phyloP scores from a whole-genome alignment of 2,888 invertebrate genomes.

The Ormia ochracea region DNA sequence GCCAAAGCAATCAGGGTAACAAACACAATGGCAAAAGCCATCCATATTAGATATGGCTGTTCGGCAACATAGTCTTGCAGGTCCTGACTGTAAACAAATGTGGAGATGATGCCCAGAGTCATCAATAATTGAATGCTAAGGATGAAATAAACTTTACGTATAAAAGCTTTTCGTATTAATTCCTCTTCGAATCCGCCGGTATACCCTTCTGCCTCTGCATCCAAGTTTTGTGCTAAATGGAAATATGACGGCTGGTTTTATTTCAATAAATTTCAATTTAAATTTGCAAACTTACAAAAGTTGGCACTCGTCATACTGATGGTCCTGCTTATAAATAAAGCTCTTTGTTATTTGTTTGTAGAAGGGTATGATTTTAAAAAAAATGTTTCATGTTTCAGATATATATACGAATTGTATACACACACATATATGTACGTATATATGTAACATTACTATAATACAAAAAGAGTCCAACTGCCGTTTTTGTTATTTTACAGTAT shows the following conservation, averaged over 20 bases:
- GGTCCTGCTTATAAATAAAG: not conserved
- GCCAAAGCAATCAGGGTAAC: constrained; percentile 81
- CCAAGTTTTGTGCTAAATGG: not conserved
- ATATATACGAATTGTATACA: no score
- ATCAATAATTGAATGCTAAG: constrained; percentile 82
- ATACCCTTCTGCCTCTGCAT: constrained; percentile 27
- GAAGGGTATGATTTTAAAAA: no score
- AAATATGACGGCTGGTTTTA: not conserved
- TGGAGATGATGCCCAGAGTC: constrained; percentile 84
- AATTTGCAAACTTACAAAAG: constrained; percentile 11
- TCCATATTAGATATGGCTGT: constrained; percentile 80
- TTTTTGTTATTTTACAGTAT: no score
- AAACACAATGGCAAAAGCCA: constrained; percentile 81
- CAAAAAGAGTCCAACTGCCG: no score
- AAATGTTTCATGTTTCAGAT: no score
- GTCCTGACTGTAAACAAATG: constrained; percentile 82
- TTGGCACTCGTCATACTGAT: not conserved
- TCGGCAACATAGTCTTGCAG: constrained; percentile 79
- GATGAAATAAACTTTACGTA: constrained; percentile 56
- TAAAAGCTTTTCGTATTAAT: constrained; percentile 50
- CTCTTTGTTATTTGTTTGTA: not conserved
- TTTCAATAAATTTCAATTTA: not conserved
- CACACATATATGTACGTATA: no score
- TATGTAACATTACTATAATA: no score
- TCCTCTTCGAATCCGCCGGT: constrained; percentile 38